Percentiles rank a stretch among this genome's conserved stretches.
These are phyloP conservation scores for Oxyura jamaicensis DNA, from an alignment of 2,113 vertebrate species.

Conservation along the genomic window DNA sequence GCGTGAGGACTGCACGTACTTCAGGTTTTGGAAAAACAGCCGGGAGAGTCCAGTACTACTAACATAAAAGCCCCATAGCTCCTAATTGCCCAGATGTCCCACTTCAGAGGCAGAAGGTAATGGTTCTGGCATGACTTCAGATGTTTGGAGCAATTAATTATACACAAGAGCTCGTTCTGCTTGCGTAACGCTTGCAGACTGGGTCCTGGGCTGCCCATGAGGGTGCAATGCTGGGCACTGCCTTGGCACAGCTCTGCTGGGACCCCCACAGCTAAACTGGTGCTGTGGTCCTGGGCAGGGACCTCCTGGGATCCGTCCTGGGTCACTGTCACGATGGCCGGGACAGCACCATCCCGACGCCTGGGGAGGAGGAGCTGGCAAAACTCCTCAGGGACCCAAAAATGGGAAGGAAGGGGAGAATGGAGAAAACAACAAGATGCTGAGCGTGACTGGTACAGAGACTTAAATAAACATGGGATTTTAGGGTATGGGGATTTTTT, in stretches of 20 bases:
- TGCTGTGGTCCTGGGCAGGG: neutral
- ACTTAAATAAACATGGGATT: neutral
- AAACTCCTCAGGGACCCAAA: neutral
- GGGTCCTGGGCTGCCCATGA: neutral
- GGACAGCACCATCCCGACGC: neutral
- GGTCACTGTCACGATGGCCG: no score
- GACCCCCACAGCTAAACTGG: neutral
- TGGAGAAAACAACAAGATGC: fast-evolving
- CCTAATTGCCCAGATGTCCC: neutral
- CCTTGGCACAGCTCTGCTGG: no score
- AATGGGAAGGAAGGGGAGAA: neutral
- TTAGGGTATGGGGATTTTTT: neutral
- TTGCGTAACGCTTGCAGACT: neutral
- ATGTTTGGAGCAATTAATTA: neutral
- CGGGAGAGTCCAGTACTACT: neutral
- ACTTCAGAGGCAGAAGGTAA: neutral
- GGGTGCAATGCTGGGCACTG: neutral
- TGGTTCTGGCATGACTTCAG: neutral
- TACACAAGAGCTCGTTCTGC: neutral
- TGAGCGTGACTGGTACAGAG: neutral
- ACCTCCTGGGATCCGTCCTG: neutral
- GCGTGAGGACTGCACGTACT: neutral
- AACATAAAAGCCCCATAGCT: neutral
- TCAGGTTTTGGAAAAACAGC: neutral
- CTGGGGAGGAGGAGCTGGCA: neutral